Evolutionary conservation across 2,888 invertebrate genomes (phyloP), one percentile per base, ranked within the genome.

Genomic region (Amaurobius ferox): DNA sequence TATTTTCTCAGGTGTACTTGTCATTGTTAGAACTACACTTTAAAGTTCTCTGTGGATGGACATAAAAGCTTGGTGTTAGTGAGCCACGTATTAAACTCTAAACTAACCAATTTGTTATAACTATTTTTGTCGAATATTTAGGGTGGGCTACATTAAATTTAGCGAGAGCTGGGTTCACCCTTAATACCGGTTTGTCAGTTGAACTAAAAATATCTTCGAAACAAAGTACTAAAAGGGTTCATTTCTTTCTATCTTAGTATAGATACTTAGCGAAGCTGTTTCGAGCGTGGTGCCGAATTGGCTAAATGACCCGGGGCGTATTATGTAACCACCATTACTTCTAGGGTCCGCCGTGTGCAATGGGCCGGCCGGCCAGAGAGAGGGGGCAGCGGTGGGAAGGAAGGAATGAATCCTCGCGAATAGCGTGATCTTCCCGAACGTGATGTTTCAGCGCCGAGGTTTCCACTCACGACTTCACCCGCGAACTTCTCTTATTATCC

Each of bases 401-500:
- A 48, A 66, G 66, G 62, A 64, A 68, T 30, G 40, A 64, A 35
- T 32, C 68, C 48, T 62, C 64, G 81, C 68, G 62, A 81, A 83
- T 83, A 76, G 76, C 83, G 83, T 85, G 83, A 85, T 77, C 77
- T 64, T 71, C 67, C n/a, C 62, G 35, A 76, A 81, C 83, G 77
- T 85, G 83, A 85, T 77, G 76, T 85, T 66, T 35, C 64, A 76
- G 77, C 70, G 55, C 83, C 71, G 44, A 71, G 23, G 44, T 77
- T 76, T 66, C 55, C 29, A 67, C 83, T 85, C 83, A 85, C 83
- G 83, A 85, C 55, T 71, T 77, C 83, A 85, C 77, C 83, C 66
- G 77, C 55, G 35, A 62, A 67, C 40, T 68, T 74, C 81, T 70
- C 70, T 70, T 81, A 74, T 81, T 79, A 76, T 70, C 66, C 76